Base-by-base conservation (phyloP, 2,113 vertebrate species). In the Heterotilapia buettikoferi region DNA sequence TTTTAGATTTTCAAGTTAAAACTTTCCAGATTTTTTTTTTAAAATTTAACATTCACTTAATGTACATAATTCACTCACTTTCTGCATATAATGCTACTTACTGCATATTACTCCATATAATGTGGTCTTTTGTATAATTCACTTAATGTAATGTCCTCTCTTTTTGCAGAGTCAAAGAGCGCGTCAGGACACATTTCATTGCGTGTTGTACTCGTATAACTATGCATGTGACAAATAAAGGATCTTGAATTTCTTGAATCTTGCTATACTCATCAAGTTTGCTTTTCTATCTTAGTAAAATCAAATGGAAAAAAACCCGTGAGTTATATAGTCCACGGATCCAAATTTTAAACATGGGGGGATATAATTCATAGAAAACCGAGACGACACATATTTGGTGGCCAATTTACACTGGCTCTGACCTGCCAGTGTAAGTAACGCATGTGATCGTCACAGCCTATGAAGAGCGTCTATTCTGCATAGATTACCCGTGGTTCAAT, bases 271-370 rank as follows among this genome's bases (percentile, higher is more conserved):
- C 61, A 38, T 38, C 61, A 38, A 66, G 18, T n/a, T 36, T 36
- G 59, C 9, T n/a, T 63, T 66, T 4, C 18, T 3, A 21, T 45
- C 21, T 4, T 26, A 73, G 24, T 45, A 2, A 18, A 73, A 45
- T 4, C 5, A 73, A 68, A 40, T 68, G 33, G 1, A 8, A 45
- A n/a, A 66, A 38, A 9, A 1, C 0, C 14, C 0, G 5, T 26
- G 38, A 8, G 36, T 43, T 43, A 71, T 24, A 24, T 14, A 1
- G n/a, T 71, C 66, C 40, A 71, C 1, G 12, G 38, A 6, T 43
- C 7, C 0, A 26, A 9, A 26, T 43, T 43, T 26, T 26, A 71
- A 71, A 24, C 13, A 45, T 2, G 7, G 0, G 7, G 12, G 1
- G 4, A 18, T 45, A 26, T 45, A 26, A 45, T 0, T 45, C 6